Evolutionary conservation across 1,140 invertebrate genomes (phyloP), one percentile per base, ranked within the genome.

Genomic region (Drosophila truncata): DNA sequence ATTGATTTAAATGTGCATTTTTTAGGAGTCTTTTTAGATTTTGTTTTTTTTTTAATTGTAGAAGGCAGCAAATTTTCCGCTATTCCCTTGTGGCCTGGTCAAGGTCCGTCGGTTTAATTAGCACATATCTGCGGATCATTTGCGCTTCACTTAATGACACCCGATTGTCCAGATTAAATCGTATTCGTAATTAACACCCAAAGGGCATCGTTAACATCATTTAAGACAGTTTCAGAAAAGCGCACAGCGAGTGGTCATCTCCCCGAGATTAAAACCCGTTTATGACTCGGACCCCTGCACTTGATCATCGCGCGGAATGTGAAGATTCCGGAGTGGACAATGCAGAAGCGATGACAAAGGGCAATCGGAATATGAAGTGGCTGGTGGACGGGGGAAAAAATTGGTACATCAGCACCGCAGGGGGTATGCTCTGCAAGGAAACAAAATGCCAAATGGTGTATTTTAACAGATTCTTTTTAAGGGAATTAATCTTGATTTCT

Each of bases 191-290:
- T 88, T 84, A 88, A 90, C 85, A 87, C 84, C 84, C 84, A 90
- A 88, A 84, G 84, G 84, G 84, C 84, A 90, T 88, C 84, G 84
- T 90, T 88, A 88, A 88, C 84, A 90, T 90, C 78, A 88, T 90
- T 88, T 81, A 88, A 75, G 76, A 72, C 80, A 80, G 76, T 58
- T 80, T 65, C 65, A 59, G 47, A 72, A 55, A 70, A 46, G 50
- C 58, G 62, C 70, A 67, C 63, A 54, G 73, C 57, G 50, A 78
- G 78, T 77, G 82, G 81, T 86, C 82, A 82, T 86, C 82, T 60
- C 37, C 33, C 64, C 49, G 27, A 64, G 76, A 62, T 69, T 46
- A 49, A 85, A 90, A 90, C 84, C 37, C 44, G 80, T 87, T 88
- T 77, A 23, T 41, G 44, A 13, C 54, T 20, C 6, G 47, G 44